These are phyloP conservation scores for Isurus oxyrinchus DNA, from an alignment of 2,113 vertebrate species.

Conservation along the genomic window DNA sequence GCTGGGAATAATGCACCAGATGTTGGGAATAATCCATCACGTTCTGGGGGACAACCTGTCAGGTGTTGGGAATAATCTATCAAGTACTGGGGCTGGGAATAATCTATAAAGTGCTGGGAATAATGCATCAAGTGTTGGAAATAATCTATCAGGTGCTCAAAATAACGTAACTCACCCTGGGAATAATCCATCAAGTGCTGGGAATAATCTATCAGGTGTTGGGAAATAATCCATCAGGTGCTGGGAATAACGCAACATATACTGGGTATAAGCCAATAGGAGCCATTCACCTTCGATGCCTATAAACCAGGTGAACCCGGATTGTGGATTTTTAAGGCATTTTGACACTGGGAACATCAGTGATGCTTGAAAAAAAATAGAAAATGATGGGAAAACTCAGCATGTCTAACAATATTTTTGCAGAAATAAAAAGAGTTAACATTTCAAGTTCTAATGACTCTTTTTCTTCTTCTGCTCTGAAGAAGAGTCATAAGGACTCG, in stretches of 20 bases:
- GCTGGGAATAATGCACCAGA: neutral
- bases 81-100: neutral
- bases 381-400: too few species aligned
- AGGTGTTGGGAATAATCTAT: neutral
- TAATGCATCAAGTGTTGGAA: too few species aligned
- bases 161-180: too few species aligned
- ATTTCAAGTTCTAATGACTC: too few species aligned
- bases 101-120: neutral
- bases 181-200: too few species aligned
- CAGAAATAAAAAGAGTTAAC: too few species aligned
- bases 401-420: too few species aligned
- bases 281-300: neutral
- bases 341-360: neutral
- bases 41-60: neutral
- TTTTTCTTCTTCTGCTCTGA: too few species aligned
- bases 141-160: too few species aligned
- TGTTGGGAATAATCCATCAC: neutral
- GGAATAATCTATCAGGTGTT: neutral
- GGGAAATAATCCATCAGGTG: neutral
- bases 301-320: neutral
- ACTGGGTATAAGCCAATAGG: too few species aligned
- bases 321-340: neutral
- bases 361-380: too few species aligned
- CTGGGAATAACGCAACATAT: neutral
- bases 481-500: too few species aligned